Conservation (phyloP, 2,113 vertebrate genomes). For the Salvelinus alpinus region DNA sequence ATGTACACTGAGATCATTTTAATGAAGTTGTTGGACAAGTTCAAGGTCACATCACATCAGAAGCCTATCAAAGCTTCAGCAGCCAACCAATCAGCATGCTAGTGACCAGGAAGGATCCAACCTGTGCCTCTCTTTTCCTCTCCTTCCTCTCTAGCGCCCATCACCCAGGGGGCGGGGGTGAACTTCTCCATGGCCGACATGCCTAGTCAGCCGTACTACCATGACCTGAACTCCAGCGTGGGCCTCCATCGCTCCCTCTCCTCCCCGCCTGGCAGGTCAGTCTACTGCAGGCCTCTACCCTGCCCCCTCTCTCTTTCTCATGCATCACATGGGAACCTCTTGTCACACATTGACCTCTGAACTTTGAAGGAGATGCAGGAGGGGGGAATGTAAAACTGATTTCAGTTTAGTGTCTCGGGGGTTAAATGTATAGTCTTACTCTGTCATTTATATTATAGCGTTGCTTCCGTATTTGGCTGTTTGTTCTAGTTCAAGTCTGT, state of each 20-base stretch:
- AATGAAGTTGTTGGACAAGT: background rate
- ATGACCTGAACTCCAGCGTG: slow-evolving; percentile 95
- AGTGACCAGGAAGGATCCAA: slow-evolving; percentile 56
- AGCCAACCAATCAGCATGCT: background rate
- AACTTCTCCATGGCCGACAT: slow-evolving; percentile 97
- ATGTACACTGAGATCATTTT: background rate
- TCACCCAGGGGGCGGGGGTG: slow-evolving; percentile 94
- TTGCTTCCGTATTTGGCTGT: no score
- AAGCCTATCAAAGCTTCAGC: no score
- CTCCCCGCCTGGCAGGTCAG: slow-evolving; percentile 95
- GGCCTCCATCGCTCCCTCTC: slow-evolving; percentile 93
- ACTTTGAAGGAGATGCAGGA: background rate
- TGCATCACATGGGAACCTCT: background rate
- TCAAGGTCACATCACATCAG: no score
- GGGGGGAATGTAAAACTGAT: background rate
- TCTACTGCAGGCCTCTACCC: slow-evolving; percentile 1
- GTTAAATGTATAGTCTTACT: no score
- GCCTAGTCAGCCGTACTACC: slow-evolving; percentile 95
- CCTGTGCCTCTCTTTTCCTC: slow-evolving; percentile 80
- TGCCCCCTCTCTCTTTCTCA: background rate
- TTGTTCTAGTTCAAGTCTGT: no score
- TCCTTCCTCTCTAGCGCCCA: slow-evolving; percentile 82
- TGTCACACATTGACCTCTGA: background rate
- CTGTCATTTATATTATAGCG: no score
- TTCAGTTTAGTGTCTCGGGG: no score